Conservation (phyloP, 1,140 invertebrate species). For the honey bee (Apis mellifera) region Amel_HAv3.1 CM009940.2:8691001-8691500, state of each 20-base stretch:
- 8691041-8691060: conserved; percentile 26
- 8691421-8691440: conserved; percentile 46
- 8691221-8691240: background rate
- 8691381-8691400: conserved; percentile 29
- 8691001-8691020: background rate
- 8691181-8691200: conserved; percentile 1
- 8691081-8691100: background rate
- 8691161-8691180: background rate
- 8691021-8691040: conserved; percentile 10
- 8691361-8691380: conserved; percentile 35
- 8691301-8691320: background rate
- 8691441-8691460: conserved; percentile 10
- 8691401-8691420: conserved; percentile 41
- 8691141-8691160: background rate
- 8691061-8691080: background rate
- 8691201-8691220: conserved; percentile 21
- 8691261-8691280: background rate
- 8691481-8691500: background rate
- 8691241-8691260: background rate
- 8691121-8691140: background rate
- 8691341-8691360: conserved; percentile 22
- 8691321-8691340: background rate
- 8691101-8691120: background rate
- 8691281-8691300: conserved; percentile 1
- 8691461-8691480: conserved; percentile 30